Conservation (phyloP, 2,888 invertebrate genomes). For the Spilosoma lubricipeda region DNA sequence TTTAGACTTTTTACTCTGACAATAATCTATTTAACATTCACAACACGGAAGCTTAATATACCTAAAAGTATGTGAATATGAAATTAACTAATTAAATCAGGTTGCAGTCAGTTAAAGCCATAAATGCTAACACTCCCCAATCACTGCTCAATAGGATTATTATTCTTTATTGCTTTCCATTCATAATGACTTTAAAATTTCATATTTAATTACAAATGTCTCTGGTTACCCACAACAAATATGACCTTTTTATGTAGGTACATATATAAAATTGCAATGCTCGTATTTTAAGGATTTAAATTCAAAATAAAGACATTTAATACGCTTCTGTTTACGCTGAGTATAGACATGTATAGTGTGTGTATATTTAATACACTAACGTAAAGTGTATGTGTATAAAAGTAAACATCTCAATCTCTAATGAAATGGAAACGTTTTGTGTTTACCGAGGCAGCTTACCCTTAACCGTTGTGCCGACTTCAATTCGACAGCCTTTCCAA, state of each 20-base stretch:
- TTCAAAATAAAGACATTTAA: no score
- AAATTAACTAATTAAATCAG: background rate
- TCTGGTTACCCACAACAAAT: no score
- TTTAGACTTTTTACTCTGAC: background rate
- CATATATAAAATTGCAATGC: no score
- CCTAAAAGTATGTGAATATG: background rate
- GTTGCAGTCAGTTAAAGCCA: background rate
- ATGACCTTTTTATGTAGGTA: no score
- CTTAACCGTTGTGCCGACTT: constrained; percentile 63
- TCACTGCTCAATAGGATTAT: no score
- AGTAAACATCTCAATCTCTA: background rate
- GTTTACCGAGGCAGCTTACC: constrained; percentile 28
- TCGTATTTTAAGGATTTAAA: no score
- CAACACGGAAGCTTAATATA: background rate
- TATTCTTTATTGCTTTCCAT: no score
- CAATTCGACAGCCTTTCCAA: constrained; percentile 60
- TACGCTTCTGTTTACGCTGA: no score
- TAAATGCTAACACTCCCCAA: no score
- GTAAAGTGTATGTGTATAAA: background rate
- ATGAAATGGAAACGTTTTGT: background rate
- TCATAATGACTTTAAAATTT: no score
- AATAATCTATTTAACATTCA: background rate
- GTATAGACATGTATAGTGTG: background rate
- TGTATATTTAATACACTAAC: background rate
- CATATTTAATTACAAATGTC: no score